These are phyloP conservation scores for Neodiprion virginianus DNA, from an alignment of 1,140 invertebrate genomes.

Conservation along the genomic window DNA sequence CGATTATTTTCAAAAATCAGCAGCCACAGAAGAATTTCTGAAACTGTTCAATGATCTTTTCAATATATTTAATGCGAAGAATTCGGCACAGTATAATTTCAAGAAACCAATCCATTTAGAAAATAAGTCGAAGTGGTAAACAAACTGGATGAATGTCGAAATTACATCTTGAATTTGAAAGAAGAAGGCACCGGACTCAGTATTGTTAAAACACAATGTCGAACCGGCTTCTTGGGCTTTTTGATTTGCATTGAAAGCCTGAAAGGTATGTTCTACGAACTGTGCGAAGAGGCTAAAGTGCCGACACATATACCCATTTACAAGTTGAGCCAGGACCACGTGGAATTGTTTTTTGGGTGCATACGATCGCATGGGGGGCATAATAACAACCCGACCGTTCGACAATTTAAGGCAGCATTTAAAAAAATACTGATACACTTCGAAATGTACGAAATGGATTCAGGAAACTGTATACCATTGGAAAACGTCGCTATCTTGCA, in stretches of 20 bases:
- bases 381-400: neutral
- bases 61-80: constrained; percentile 19
- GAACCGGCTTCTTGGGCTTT: constrained; percentile 11
- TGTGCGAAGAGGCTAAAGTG: neutral
- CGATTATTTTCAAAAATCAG: neutral
- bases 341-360: no score
- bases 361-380: no score
- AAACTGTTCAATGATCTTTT: neutral
- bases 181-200: neutral
- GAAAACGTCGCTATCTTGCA: neutral
- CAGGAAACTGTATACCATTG: neutral
- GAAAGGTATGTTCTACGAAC: neutral
- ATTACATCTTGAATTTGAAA: neutral
- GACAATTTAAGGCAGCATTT: constrained; percentile 26
- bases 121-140: no score
- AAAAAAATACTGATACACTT: constrained; percentile 17
- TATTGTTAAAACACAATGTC: neutral
- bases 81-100: constrained; percentile 19
- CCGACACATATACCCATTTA: constrained; percentile 19
- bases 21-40: neutral
- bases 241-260: constrained; percentile 1
- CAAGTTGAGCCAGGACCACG: neutral
- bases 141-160: neutral
- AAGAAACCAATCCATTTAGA: neutral
- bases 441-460: neutral